Evolutionary conservation across 2,797 vertebrate species (phyloP).

Genomic region (Etheostoma nigrum): DNA sequence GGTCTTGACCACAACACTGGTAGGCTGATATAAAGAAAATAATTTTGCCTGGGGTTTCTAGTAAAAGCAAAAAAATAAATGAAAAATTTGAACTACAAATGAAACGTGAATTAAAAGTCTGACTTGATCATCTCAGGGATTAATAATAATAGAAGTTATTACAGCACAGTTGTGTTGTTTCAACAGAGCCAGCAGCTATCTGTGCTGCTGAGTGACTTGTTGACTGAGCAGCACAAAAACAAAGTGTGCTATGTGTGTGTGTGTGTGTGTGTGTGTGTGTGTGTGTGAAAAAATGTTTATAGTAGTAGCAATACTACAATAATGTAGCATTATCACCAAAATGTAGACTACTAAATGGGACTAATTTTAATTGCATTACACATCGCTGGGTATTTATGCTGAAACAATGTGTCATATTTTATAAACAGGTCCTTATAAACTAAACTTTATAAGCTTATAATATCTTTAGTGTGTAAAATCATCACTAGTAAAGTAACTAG

Average conservation of each 20-base stretch:
- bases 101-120: slow-evolving; percentile 39
- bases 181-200: slow-evolving; percentile 34
- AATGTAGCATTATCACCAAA: not conserved
- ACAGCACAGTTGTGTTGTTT: slow-evolving; percentile 33
- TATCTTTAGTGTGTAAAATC: not conserved
- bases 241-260: not conserved
- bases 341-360: not conserved
- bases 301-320: not conserved
- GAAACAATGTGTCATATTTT: not conserved
- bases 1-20: too few relatives aligned
- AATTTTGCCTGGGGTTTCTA: too few relatives aligned
- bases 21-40: slow-evolving; percentile 16
- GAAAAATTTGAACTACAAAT: slow-evolving; percentile 16
- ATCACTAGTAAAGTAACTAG: not conserved
- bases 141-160: slow-evolving; percentile 45
- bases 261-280: too few relatives aligned
- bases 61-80: slow-evolving; percentile 30
- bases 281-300: too few relatives aligned
- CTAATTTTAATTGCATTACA: too few relatives aligned
- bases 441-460: not conserved
- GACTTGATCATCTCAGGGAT: slow-evolving; percentile 21
- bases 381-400: too few relatives aligned
- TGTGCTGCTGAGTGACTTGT: slow-evolving; percentile 52
- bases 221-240: slow-evolving; percentile 22
- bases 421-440: not conserved